These are phyloP conservation scores for Coregonus sp. DNA, from an alignment of 2,797 vertebrate genomes.

Conservation along the genomic window DNA sequence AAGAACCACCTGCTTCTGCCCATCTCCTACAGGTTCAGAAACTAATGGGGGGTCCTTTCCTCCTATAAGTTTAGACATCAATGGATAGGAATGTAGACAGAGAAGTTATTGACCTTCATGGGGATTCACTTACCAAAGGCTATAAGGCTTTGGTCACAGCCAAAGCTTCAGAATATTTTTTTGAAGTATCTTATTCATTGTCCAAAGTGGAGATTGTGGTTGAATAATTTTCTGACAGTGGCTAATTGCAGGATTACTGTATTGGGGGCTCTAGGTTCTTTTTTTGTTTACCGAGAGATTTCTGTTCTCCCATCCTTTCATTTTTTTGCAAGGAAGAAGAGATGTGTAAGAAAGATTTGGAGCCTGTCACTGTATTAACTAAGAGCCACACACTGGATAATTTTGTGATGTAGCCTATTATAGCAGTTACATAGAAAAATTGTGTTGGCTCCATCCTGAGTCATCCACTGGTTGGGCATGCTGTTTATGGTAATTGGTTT, in stretches of 20 bases:
- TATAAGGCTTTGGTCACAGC: background rate
- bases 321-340: background rate
- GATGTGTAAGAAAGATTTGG: background rate
- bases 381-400: background rate
- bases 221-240: background rate
- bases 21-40: slow-evolving; percentile 90
- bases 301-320: background rate
- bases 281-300: background rate
- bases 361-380: background rate
- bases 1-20: slow-evolving; percentile 88
- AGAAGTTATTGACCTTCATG: background rate
- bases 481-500: background rate
- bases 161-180: slow-evolving; percentile 19
- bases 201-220: background rate
- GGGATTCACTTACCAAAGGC: background rate
- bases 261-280: background rate
- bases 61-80: too few relatives aligned
- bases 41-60: slow-evolving; percentile 58
- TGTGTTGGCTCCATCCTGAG: background rate
- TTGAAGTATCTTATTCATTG: background rate
- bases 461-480: background rate
- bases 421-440: background rate
- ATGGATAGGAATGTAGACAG: background rate
- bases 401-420: background rate
- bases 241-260: background rate